Conservation (phyloP, 2,888 invertebrate genomes). For the Heliothis peltigera region DNA sequence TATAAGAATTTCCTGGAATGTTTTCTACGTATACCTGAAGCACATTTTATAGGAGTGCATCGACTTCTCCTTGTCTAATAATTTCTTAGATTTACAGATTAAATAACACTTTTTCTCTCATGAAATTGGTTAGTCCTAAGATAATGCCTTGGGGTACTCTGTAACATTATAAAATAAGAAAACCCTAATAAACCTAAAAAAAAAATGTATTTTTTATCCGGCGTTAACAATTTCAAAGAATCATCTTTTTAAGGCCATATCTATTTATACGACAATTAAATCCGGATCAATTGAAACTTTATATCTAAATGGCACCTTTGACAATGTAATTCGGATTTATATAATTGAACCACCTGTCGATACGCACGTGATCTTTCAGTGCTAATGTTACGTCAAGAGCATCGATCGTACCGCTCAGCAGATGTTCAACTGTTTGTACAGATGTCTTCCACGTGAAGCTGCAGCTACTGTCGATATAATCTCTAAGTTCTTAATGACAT, state of each 20-base stretch:
- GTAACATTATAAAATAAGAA: too few species aligned
- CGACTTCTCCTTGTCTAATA: constrained; percentile 4
- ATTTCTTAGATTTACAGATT: too few species aligned
- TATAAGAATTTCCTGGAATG: constrained; percentile 41
- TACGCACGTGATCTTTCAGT: constrained; percentile 42
- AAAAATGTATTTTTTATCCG: too few species aligned
- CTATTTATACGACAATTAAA: not conserved
- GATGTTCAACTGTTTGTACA: constrained; percentile 47
- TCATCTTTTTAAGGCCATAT: not conserved
- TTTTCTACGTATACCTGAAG: constrained; percentile 27
- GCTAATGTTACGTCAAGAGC: constrained; percentile 48
- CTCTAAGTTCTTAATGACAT: constrained; percentile 4
- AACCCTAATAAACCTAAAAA: too few species aligned
- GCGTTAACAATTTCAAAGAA: not conserved
- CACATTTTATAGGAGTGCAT: constrained; percentile 29
- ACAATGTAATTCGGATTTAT: constrained; percentile 26
- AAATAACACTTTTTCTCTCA: too few species aligned
- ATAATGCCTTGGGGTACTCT: not conserved
- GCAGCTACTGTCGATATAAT: constrained; percentile 35
- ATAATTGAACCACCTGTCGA: constrained; percentile 48
- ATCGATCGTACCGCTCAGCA: constrained; percentile 44
- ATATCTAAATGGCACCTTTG: constrained; percentile 33
- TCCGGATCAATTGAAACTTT: not conserved
- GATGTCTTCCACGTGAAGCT: constrained; percentile 40
- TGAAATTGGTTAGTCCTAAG: not conserved